A percentile compares a stretch with the other conserved stretches of the same genome.
Conservation (phyloP, 2,797 vertebrate genomes). For the Tadarida brasiliensis region DNA sequence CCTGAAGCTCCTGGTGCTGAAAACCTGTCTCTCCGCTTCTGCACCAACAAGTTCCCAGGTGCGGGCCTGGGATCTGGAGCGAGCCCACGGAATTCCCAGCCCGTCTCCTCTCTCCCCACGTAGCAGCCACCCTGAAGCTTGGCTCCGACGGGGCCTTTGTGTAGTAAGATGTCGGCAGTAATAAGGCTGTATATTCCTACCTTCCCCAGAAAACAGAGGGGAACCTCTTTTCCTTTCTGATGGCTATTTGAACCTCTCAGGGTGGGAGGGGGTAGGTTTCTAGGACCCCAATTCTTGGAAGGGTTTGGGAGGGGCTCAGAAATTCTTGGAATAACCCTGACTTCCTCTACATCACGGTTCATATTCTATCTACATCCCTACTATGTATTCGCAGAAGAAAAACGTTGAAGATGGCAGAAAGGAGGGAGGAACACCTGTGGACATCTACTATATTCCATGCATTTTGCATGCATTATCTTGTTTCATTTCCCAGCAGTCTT, state of each 20-base stretch:
- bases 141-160: background rate
- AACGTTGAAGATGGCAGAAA: background rate
- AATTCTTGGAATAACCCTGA: conserved; percentile 6
- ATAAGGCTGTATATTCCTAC: background rate
- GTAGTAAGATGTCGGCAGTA: background rate
- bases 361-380: background rate
- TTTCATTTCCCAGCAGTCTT: background rate
- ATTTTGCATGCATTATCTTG: background rate
- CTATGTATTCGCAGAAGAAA: background rate
- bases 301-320: background rate
- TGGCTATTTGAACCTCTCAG: background rate
- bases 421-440: background rate
- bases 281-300: background rate
- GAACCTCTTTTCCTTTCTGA: background rate
- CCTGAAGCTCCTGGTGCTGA: conserved; percentile 6
- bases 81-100: background rate
- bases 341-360: background rate
- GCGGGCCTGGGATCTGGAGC: background rate
- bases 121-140: background rate
- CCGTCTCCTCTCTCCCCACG: background rate
- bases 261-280: background rate
- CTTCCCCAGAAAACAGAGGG: background rate
- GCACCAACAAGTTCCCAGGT: background rate
- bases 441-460: background rate
- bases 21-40: conserved; percentile 60